phyloP scores from a whole-genome alignment of 1,140 invertebrate species.

The Gryon sp. region DNA sequence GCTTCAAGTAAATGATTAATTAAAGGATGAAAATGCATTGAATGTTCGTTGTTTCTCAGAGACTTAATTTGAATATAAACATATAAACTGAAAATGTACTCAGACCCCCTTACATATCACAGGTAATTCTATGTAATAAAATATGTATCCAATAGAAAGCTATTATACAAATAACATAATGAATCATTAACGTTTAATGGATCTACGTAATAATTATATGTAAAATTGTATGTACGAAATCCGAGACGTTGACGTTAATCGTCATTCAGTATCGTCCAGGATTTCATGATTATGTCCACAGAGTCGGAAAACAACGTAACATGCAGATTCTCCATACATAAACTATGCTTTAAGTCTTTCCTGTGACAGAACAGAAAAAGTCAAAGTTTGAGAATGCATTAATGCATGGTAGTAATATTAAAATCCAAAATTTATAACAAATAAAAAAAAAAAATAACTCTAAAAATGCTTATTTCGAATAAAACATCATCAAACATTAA shows the following conservation, averaged over 20 bases:
- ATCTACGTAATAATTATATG: conserved; percentile 52
- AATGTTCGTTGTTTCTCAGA: conserved; percentile 43
- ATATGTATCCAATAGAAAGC: conserved; percentile 67
- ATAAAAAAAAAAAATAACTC: conserved; percentile 1
- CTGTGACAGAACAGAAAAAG: conserved; percentile 61
- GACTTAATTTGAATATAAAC: conserved; percentile 42
- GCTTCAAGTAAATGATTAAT: no score
- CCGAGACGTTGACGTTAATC: conserved; percentile 51
- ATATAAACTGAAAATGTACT: conserved; percentile 58
- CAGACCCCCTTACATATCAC: conserved; percentile 76
- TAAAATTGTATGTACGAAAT: conserved; percentile 59
- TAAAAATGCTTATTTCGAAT: not conserved
- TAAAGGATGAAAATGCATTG: no score
- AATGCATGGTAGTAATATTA: not conserved
- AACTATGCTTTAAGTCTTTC: conserved; percentile 59
- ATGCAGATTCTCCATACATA: conserved; percentile 66
- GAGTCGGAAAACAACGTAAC: conserved; percentile 79
- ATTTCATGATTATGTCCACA: conserved; percentile 68
- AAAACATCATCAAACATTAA: conserved; percentile 51
- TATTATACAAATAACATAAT: conserved; percentile 62
- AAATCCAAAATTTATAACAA: not conserved
- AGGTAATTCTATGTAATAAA: conserved; percentile 76
- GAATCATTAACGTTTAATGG: conserved; percentile 60
- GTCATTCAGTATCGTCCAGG: conserved; percentile 56
- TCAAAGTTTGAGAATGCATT: conserved; percentile 53